Percentiles rank a stretch among this genome's conserved stretches.
Conservation (phyloP, 2,797 vertebrate genomes). For the Pantherophis alleghaniensis region DNA sequence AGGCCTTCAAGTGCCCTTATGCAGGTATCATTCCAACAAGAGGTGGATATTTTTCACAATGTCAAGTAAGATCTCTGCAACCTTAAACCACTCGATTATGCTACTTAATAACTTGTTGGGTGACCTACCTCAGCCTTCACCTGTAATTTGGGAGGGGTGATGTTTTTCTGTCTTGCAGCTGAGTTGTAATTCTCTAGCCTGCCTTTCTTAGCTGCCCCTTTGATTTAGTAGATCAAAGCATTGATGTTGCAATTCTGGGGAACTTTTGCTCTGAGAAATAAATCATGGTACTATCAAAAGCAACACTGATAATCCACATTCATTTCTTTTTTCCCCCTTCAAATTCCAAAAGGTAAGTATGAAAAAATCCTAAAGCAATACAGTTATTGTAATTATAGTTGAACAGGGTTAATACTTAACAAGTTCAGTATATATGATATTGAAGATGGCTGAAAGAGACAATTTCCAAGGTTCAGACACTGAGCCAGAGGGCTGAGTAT, state of each 20-base stretch:
- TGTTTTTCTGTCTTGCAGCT: not conserved
- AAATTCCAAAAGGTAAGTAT: not conserved
- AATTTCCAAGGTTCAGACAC: not conserved
- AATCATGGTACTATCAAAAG: not conserved
- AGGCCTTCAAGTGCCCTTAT: not conserved
- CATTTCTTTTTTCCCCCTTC: not conserved
- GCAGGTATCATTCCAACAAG: not conserved
- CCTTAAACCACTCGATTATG: not conserved
- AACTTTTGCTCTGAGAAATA: not conserved
- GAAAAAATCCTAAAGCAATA: not conserved
- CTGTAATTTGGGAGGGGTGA: not conserved
- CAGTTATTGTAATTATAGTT: not conserved
- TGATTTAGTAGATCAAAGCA: not conserved
- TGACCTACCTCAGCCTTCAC: not conserved
- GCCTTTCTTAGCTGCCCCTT: not conserved
- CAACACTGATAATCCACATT: not conserved
- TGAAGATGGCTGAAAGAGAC: not conserved
- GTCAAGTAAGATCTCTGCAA: not conserved
- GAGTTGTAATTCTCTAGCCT: too few relatives aligned
- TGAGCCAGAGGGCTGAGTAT: not conserved
- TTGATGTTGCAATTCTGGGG: not conserved
- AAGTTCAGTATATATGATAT: not conserved
- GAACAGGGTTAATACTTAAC: not conserved
- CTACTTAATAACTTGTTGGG: not conserved
- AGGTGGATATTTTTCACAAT: not conserved